Base-by-base conservation (phyloP, 1,140 invertebrate species). In the Melipona quadrifasciata region DNA sequence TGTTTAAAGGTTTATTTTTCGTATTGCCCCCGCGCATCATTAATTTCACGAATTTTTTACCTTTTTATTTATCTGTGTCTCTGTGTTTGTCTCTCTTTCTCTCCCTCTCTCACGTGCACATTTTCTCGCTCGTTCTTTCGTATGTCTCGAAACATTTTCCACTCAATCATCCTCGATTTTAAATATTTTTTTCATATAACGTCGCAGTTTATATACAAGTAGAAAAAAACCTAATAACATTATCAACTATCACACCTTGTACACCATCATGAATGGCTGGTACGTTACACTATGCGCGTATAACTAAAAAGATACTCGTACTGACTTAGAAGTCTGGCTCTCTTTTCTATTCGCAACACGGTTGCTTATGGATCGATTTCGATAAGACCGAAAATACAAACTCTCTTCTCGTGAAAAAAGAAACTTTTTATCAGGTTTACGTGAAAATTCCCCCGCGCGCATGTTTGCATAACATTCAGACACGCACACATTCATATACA, bases 151-250 rank as follows among this genome's bases (percentile, higher is more conserved):
- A 55, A 72, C 27, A 58, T 39, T 34, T 55, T 74, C 10, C 47
- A 27, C 24, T 85, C 71, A 53, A 81, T 73, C 82, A 65, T 58
- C 57, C 39, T 61, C 51, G 58, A 68, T 77, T 65, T 88, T 79
- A 81, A 90, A 88, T 88, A 84, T 87, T 87, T 90, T 39, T 85
- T 31, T 87, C 74, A 86, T 84, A 82, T 90, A 91, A 87, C 91
- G 84, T 79, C 82, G 39, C 84, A 85, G 61, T 77, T 91, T 92
- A 93, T 93, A 57, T 93, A 93, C 91, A 93, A 87, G 87, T 92
- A 92, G 86, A 92, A 93, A 92, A n/a, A 92, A 86, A 64, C 82
- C 67, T 86, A 90, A 61, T 87, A 90, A 89, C 75, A 80, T 84
- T 79, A 67, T 86, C 80, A 77, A 84, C 80, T 80, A 72, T 86